Evolutionary conservation across 2,113 vertebrate genomes (phyloP), one percentile per base, ranked within the genome.

Genomic region (Hyaena hyaena): DNA sequence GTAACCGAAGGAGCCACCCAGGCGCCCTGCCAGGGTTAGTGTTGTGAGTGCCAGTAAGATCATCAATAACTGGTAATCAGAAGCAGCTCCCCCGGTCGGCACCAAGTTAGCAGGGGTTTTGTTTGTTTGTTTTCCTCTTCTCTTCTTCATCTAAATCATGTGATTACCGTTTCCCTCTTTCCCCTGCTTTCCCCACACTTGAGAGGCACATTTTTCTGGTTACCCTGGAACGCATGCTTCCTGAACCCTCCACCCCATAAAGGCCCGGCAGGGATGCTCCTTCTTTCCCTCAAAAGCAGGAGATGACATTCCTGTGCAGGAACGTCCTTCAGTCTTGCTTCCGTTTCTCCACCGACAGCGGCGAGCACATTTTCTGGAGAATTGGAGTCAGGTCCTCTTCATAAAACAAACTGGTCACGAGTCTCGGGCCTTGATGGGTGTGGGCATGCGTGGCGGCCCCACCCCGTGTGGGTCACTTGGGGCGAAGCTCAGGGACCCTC

Each of bases 141-240:
- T 39, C 21, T 28, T 45, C 24, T 26, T 74, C 39, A 4, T 24
- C 23, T 15, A 28, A 74, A 45, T 45, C 73, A 74, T 3, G 3
- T 14, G 12, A 43, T 39, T 2, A 43, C 23, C 2, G 10, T 2
- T 23, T 24, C 21, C 35, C 23, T 45, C 39, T 1, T 4, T 2
- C 39, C 24, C 39, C 45, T 7, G 23, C 39, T 74, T 73, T 43
- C 10, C 35, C 35, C 71, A 24, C 21, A 2, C 14, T n/a, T n/a
- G 39, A 26, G 23, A 5, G 1, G 71, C 23, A 26, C 2, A 23
- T 4, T 10, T 65, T 65, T 74, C 71, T 24, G 35, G 16, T 73
- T 23, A 10, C 71, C 0, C 15, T 1, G 31, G 66, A n/a, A 7
- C 1, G 3, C 7, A 15, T 0, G 14, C 66, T 17, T 39, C 71